Percentiles rank a stretch among this genome's conserved stretches.
phyloP scores from a whole-genome alignment of 2,113 vertebrate species.

The Xyrauchen texanus region DNA sequence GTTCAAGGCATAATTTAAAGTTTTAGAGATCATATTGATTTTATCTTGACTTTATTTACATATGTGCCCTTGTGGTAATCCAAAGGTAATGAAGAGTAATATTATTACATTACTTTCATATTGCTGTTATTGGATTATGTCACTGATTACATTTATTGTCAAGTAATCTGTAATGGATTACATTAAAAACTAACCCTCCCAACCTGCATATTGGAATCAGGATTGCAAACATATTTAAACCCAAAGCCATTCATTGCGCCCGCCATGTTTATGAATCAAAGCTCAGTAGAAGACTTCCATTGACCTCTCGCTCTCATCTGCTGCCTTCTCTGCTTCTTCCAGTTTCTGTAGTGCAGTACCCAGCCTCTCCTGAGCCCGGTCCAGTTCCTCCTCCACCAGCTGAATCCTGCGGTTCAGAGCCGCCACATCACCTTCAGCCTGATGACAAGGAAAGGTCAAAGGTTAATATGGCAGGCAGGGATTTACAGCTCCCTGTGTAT shows the following conservation, averaged over 20 bases:
- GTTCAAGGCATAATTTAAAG: too few relatives aligned
- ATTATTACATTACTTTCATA: too few relatives aligned
- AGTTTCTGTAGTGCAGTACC: constrained; percentile 93
- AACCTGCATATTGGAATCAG: too few relatives aligned
- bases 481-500: too few relatives aligned
- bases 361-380: constrained; percentile 94
- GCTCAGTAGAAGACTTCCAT: constrained; percentile 6
- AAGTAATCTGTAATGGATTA: too few relatives aligned
- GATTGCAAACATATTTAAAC: background rate
- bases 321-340: constrained; percentile 97
- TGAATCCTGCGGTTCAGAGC: constrained; percentile 95
- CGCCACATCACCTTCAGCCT: constrained; percentile 96
- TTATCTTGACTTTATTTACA: too few relatives aligned
- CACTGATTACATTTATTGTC: too few relatives aligned
- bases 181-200: too few relatives aligned
- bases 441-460: constrained; percentile 26
- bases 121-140: too few relatives aligned
- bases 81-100: too few relatives aligned
- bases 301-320: constrained; percentile 96
- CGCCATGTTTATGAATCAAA: background rate
- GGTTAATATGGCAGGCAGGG: background rate
- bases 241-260: background rate
- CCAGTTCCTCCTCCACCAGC: constrained; percentile 97
- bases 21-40: too few relatives aligned
- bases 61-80: too few relatives aligned